A percentile compares a stretch with the other conserved stretches of the same genome.
phyloP scores from a whole-genome alignment of 2,797 vertebrate genomes.

The Alectoris magna region DNA sequence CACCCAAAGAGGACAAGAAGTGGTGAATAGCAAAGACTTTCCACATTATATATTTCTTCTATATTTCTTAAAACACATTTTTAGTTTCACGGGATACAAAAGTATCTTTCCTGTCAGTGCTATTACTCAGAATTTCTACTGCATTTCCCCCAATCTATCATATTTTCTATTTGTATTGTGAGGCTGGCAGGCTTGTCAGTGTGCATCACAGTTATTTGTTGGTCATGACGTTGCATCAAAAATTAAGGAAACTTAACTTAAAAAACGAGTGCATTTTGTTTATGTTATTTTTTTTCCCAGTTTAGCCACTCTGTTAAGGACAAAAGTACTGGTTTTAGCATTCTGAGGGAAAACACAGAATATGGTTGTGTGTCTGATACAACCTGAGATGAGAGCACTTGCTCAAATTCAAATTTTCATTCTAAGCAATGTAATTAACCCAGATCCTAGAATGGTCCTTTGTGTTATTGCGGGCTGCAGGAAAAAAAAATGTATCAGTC shows the following conservation, averaged over 20 bases:
- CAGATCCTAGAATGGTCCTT: background rate
- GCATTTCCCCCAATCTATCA: background rate
- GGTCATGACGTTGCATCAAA: background rate
- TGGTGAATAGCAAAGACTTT: background rate
- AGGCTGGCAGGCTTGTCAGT: background rate
- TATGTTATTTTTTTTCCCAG: background rate
- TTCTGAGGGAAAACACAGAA: background rate
- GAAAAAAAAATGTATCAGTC: background rate
- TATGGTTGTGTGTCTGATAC: background rate
- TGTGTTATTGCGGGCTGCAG: background rate
- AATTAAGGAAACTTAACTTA: background rate
- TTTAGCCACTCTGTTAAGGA: background rate
- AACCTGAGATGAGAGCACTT: background rate
- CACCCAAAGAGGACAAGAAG: background rate
- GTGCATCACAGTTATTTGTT: background rate
- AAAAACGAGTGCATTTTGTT: background rate
- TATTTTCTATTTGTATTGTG: background rate
- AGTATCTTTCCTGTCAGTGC: background rate
- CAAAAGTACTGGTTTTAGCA: background rate
- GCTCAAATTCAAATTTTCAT: background rate
- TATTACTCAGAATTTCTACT: background rate
- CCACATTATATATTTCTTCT: background rate
- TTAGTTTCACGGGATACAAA: background rate
- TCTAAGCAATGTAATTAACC: background rate
- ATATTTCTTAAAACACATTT: background rate